Evolutionary conservation across 1,140 invertebrate genomes (phyloP).

Genomic region (Latrodectus geometricus): DNA sequence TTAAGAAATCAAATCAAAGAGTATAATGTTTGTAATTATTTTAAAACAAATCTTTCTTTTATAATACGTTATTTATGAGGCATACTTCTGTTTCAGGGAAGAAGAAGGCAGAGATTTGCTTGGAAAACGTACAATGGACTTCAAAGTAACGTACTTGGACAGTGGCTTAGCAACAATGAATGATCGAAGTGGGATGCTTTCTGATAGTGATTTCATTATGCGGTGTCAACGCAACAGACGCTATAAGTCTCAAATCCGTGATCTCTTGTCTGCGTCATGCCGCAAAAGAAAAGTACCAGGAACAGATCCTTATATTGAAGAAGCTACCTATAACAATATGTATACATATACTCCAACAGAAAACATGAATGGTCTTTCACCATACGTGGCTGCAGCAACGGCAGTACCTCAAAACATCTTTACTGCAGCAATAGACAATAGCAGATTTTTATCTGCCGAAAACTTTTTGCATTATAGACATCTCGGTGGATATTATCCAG

Average conservation of each 20-base stretch:
- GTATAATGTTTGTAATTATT: not conserved
- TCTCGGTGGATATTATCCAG: conserved; percentile 79
- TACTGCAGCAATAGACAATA: conserved; percentile 76
- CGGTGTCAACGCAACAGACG: conserved; percentile 75
- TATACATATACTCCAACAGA: conserved; percentile 76
- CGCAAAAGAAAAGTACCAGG: conserved; percentile 82
- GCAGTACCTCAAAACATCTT: conserved; percentile 74
- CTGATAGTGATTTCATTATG: conserved; percentile 63
- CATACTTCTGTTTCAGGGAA: conserved; percentile 77
- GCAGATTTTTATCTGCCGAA: conserved; percentile 76
- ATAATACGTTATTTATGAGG: too few relatives aligned
- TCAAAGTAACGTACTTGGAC: conserved; percentile 96
- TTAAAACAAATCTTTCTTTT: too few relatives aligned
- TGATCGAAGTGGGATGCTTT: conserved; percentile 59
- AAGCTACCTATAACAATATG: conserved; percentile 80
- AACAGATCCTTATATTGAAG: conserved; percentile 65
- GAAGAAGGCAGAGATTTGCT: conserved; percentile 96
- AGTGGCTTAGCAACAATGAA: conserved; percentile 76
- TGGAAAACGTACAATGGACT: conserved; percentile 97
- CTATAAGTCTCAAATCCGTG: conserved; percentile 91
- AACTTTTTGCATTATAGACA: conserved; percentile 85
- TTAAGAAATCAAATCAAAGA: not conserved
- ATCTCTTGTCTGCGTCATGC: conserved; percentile 92
- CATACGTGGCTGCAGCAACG: conserved; percentile 73
- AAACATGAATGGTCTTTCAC: conserved; percentile 73